Evolutionary conservation across 2,113 vertebrate genomes (phyloP), one percentile per base, ranked within the genome.

Genomic region (Glaucidium brasilianum): DNA sequence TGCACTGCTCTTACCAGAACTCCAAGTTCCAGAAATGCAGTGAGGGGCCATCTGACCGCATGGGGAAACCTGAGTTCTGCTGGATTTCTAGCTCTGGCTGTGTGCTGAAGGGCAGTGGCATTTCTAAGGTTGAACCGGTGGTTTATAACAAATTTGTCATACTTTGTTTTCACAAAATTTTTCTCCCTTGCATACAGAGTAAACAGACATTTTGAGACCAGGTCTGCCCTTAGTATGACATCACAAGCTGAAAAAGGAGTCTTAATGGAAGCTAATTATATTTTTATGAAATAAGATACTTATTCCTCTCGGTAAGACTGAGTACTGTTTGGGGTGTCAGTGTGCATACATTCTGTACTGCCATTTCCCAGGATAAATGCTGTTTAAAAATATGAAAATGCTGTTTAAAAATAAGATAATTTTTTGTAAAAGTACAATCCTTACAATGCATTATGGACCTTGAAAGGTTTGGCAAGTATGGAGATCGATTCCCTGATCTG

Each of bases 11-110:
- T 62, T 56, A 90, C 52, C 83, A 86, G 86, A 91, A 63, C 76
- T 80, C 47, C 0, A 3, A 63, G 67, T 84, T 79, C 76, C 63
- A 88, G 73, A 67, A 50, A 11, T 50, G 83, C 56, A 74, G 66
- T 29, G 32, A 92, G 91, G 88, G 82, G 62, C 83, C 53, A 19
- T 53, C 82, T 64, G 67, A 64, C 43, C 0, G 0, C 71, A 25
- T 0, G 3, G 50, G 79, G 59, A 88, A 95, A 49, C 32, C 34
- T 13, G 0, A 0, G 2, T 26, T 49, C 45, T 1, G 0, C 59
- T 58, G 67, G 26, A 20, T 76, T 73, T 35, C 50, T 47, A 11
- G 34, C 45, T 69, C 55, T 50, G 88, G 29, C 88, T 55, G 41
- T 22, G 2, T 37, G 21, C 78, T 93, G 78, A 60, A 79, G 75